These are phyloP conservation scores for Pachyseris speciosa DNA, from an alignment of 64 coral and sea anemone species.

Conservation along the genomic window DNA sequence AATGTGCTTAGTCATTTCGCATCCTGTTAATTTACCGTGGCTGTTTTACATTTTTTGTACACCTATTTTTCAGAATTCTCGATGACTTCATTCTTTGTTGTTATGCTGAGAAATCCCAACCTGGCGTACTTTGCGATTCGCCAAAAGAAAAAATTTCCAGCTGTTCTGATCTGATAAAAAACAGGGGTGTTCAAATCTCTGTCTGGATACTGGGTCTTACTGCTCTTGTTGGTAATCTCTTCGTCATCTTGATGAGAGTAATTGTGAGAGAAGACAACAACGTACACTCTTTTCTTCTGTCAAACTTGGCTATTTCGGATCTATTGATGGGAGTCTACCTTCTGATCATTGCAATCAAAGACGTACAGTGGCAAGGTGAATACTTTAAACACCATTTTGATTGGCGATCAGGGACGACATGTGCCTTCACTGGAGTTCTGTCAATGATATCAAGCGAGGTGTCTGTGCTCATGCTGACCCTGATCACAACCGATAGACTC, in stretches of 20 bases:
- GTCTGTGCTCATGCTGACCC: constrained; percentile 34
- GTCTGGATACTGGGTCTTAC: constrained; percentile 57
- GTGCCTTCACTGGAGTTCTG: constrained; percentile 23
- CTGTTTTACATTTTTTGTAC: not conserved
- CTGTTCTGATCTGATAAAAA: constrained; percentile 66
- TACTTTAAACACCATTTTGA: constrained; percentile 54
- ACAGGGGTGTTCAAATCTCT: constrained; percentile 20
- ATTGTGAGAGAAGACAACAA: constrained; percentile 54
- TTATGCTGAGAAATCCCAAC: constrained; percentile 27
- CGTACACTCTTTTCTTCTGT: constrained; percentile 60
- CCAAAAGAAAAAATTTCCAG: constrained; percentile 56
- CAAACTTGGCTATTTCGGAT: constrained; percentile 58
- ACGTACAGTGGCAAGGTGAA: constrained; percentile 42
- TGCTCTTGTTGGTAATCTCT: constrained; percentile 42
- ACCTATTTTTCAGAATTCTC: not conserved
- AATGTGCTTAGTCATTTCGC: not conserved
- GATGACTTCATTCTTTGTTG: constrained; percentile 59
- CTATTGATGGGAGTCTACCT: constrained; percentile 64
- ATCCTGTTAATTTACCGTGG: too few species aligned
- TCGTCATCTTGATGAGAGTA: constrained; percentile 18
- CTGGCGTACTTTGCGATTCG: not conserved
- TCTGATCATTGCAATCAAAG: constrained; percentile 41
- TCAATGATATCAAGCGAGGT: constrained; percentile 61
- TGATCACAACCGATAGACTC: constrained; percentile 60
- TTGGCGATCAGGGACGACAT: constrained; percentile 23